Conservation (phyloP, 1,140 invertebrate genomes). For the Diuraphis noxia region DNA sequence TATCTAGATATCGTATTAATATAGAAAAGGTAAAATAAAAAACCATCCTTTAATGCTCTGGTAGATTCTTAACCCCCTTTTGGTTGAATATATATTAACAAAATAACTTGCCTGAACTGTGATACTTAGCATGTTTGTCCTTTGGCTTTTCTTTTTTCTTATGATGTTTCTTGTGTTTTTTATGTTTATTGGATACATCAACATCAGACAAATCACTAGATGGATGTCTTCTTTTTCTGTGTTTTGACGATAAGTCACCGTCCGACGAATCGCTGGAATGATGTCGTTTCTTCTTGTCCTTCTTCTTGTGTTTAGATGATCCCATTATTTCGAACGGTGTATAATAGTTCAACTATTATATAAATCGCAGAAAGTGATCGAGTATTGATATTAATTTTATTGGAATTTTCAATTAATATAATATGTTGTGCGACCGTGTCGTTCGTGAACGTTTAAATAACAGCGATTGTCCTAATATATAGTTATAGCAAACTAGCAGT, state of each 20-base stretch:
- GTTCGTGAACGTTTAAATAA: background rate
- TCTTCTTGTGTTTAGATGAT: conserved; percentile 42
- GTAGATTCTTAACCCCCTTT: background rate
- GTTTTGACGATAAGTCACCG: background rate
- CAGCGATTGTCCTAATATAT: no score
- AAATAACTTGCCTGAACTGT: conserved; percentile 34
- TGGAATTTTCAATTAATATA: background rate
- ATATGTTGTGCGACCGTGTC: background rate
- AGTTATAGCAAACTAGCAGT: no score
- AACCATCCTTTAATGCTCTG: background rate
- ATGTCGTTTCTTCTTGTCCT: conserved; percentile 45
- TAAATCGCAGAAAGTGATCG: background rate
- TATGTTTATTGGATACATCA: conserved; percentile 27
- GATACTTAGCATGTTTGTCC: conserved; percentile 29
- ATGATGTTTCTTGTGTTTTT: conserved; percentile 49
- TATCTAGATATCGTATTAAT: no score
- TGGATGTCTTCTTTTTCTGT: conserved; percentile 38
- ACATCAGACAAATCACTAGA: conserved; percentile 35
- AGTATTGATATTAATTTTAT: background rate
- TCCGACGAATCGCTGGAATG: conserved; percentile 44
- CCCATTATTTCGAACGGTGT: background rate
- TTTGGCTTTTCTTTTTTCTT: conserved; percentile 40
- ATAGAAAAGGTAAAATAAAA: background rate
- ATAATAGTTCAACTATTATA: background rate
- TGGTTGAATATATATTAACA: background rate